Conservation (phyloP, 2,113 vertebrate species). For the Meles meles region DNA sequence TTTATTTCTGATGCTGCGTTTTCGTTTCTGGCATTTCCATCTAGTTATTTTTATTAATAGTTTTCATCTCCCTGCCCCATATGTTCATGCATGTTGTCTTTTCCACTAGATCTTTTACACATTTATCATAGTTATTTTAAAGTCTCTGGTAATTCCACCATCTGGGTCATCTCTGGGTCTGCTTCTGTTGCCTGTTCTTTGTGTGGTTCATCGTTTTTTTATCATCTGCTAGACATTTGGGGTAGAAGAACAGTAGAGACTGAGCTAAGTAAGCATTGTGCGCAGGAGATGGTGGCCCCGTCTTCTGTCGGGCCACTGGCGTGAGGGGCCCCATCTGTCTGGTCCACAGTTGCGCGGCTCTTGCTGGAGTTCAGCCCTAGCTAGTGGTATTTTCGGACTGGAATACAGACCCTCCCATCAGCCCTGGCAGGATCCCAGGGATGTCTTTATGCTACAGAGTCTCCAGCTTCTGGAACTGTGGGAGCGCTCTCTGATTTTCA, state of each 20-base stretch:
- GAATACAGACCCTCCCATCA: not conserved
- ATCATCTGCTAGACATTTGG: not conserved
- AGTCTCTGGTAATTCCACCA: not conserved
- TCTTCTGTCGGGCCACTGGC: fast-evolving
- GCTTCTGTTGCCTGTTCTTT: not conserved
- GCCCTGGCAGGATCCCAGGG: not conserved
- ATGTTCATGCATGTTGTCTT: not conserved
- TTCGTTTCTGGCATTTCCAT: not conserved
- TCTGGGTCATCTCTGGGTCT: not conserved
- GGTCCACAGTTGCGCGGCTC: fast-evolving
- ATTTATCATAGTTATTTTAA: not conserved
- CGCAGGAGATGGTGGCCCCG: fast-evolving
- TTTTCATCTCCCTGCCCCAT: not conserved
- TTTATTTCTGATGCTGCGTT: not conserved
- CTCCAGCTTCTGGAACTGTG: not conserved
- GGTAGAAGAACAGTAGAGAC: not conserved
- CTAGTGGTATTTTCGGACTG: not conserved
- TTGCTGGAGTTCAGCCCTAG: not conserved
- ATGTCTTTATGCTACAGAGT: not conserved
- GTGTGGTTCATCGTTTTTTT: not conserved
- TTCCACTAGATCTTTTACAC: not conserved
- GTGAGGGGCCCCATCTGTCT: fast-evolving
- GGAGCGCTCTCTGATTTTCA: not conserved
- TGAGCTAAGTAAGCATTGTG: not conserved
- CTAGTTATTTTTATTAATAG: not conserved